phyloP scores from a whole-genome alignment of 2,888 invertebrate species.

The Halictus ligatus region DNA sequence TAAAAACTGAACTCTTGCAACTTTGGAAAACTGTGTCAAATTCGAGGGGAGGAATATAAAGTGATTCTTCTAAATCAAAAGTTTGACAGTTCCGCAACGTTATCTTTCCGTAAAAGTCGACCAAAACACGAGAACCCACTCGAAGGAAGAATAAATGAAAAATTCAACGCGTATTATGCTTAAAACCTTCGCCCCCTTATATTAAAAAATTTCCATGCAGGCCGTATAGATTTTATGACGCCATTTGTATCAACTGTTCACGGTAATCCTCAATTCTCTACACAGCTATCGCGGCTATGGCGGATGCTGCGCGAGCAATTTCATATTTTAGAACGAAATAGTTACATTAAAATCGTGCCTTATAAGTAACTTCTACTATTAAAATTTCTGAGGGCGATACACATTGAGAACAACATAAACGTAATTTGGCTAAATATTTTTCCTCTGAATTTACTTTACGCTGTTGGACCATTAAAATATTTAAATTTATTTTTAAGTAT shows the following conservation, averaged over 20 bases:
- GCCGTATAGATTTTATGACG: slow-evolving; percentile 1
- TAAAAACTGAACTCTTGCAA: not conserved
- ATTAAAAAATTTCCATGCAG: slow-evolving; percentile 10
- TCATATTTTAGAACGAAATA: slow-evolving; percentile 14
- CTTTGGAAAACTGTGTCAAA: not conserved
- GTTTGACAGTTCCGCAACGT: not conserved
- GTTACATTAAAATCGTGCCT: not conserved
- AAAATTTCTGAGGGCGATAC: not conserved
- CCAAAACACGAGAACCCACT: not conserved
- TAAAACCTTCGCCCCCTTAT: not conserved
- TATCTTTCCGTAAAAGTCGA: not conserved
- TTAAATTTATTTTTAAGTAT: no score
- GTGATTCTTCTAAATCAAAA: not conserved
- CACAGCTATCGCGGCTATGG: slow-evolving; percentile 22
- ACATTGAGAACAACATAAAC: not conserved
- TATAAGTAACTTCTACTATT: not conserved
- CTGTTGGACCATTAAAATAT: not conserved
- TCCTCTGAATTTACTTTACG: not conserved
- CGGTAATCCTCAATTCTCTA: slow-evolving; percentile 27
- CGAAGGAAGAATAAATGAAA: not conserved
- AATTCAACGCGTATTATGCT: not conserved
- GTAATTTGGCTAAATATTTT: not conserved
- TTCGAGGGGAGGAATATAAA: not conserved
- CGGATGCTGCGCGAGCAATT: slow-evolving; percentile 1
- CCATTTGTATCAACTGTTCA: slow-evolving; percentile 21